Conservation (phyloP, 2,113 vertebrate genomes). For the Laterallus jamaicensis region DNA sequence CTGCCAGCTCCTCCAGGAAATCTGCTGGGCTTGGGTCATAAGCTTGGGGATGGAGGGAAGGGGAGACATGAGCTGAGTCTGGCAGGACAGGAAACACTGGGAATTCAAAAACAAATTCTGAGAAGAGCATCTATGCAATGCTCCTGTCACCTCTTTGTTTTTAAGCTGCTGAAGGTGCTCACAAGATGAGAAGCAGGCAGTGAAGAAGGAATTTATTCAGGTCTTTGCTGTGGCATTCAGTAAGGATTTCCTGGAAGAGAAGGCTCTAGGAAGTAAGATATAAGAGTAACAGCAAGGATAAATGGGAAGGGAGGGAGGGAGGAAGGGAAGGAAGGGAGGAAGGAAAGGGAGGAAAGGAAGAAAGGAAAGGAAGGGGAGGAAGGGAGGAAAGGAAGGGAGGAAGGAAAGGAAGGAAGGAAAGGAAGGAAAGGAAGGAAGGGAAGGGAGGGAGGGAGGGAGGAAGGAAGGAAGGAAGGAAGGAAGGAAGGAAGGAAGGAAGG, state of each 20-base stretch:
- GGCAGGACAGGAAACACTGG: rapidly evolving
- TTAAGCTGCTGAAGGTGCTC: neutral
- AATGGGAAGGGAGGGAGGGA: no score
- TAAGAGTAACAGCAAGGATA: neutral
- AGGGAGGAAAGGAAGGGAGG: no score
- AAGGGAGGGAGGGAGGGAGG: no score
- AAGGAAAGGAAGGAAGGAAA: no score
- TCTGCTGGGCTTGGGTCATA: neutral
- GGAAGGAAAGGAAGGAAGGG: no score
- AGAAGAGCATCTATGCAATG: neutral
- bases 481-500: no score
- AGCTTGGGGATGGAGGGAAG: neutral
- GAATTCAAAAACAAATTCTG: neutral
- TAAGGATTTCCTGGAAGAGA: neutral
- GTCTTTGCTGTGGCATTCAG: neutral
- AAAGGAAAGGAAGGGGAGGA: no score
- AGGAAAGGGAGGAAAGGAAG: no score
- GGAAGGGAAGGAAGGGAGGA: no score
- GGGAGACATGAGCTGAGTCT: neutral
- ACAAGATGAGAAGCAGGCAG: neutral
- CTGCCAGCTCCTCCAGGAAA: neutral
- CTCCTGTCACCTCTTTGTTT: neutral
- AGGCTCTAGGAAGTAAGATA: neutral
- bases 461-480: no score
- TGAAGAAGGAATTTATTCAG: neutral